Evolutionary conservation across 2,888 invertebrate species (phyloP).

Genomic region (Drosophila pegasa): DNA sequence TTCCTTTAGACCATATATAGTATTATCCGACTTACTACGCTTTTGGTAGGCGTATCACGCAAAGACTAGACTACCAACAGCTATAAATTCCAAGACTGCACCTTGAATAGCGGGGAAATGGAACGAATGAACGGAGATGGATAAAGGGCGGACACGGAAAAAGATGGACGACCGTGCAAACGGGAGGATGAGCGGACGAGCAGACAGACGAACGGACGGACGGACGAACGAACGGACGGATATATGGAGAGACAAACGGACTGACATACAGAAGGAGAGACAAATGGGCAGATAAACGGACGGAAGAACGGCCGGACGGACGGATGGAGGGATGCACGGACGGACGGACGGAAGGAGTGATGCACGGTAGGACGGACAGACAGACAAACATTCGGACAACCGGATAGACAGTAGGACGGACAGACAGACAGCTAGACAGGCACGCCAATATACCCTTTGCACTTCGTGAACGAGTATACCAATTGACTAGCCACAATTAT

Average conservation of each 20-base stretch:
- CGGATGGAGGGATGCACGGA: background rate
- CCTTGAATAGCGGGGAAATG: background rate
- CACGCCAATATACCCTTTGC: background rate
- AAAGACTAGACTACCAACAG: too few species aligned
- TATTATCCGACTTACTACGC: background rate
- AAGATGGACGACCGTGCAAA: too few species aligned
- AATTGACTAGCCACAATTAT: background rate
- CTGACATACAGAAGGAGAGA: background rate
- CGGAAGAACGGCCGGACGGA: background rate
- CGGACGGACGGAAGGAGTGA: background rate
- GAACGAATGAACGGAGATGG: too few species aligned
- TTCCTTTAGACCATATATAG: background rate
- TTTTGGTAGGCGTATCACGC: background rate
- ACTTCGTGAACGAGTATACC: background rate
- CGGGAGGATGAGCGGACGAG: too few species aligned
- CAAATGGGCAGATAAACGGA: background rate
- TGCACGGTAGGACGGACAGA: background rate
- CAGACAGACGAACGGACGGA: background rate
- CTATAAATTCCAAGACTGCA: background rate
- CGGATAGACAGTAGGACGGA: background rate
- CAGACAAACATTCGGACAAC: too few species aligned
- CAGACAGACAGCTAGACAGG: too few species aligned
- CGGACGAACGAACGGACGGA: background rate
- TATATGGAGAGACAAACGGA: background rate
- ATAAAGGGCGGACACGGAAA: too few species aligned